These are phyloP conservation scores for Tipula lateralis DNA, from an alignment of 2,888 invertebrate genomes.

Conservation along the genomic window DNA sequence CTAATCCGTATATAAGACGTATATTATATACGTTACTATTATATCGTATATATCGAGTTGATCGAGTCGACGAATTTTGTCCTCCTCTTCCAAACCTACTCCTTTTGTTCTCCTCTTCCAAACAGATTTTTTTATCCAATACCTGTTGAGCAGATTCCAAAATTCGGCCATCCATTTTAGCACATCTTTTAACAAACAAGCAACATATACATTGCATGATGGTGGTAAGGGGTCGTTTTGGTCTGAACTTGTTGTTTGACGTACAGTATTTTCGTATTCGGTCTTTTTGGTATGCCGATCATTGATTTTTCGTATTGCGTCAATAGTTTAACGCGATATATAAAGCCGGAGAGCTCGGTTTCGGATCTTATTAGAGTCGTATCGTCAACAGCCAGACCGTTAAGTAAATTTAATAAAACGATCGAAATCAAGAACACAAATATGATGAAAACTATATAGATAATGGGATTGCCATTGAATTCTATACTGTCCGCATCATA, in stretches of 20 bases:
- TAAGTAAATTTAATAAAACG: too few relatives aligned
- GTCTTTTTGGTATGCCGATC: too few relatives aligned
- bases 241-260: slow-evolving; percentile 32
- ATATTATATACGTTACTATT: too few relatives aligned
- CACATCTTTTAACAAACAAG: slow-evolving; percentile 39
- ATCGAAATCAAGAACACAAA: slow-evolving; percentile 78
- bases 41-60: too few relatives aligned
- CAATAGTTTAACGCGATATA: slow-evolving; percentile 60
- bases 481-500: too few relatives aligned
- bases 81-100: slow-evolving; percentile 46
- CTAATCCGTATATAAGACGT: too few relatives aligned
- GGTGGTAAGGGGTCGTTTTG: slow-evolving; percentile 34
- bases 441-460: too few relatives aligned
- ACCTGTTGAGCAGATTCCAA: slow-evolving; percentile 54
- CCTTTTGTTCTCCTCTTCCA: slow-evolving; percentile 43
- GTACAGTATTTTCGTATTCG: too few relatives aligned
- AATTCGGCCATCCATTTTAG: too few relatives aligned
- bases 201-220: slow-evolving; percentile 19
- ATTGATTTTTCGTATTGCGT: slow-evolving; percentile 57
- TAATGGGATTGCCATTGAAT: too few relatives aligned
- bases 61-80: not conserved
- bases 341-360: slow-evolving; percentile 69
- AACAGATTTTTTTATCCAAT: slow-evolving; percentile 51
- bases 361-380: too few relatives aligned
- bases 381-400: too few relatives aligned